Base-by-base conservation (phyloP, 2,797 vertebrate species). In the Pempheris klunzingeri region DNA sequence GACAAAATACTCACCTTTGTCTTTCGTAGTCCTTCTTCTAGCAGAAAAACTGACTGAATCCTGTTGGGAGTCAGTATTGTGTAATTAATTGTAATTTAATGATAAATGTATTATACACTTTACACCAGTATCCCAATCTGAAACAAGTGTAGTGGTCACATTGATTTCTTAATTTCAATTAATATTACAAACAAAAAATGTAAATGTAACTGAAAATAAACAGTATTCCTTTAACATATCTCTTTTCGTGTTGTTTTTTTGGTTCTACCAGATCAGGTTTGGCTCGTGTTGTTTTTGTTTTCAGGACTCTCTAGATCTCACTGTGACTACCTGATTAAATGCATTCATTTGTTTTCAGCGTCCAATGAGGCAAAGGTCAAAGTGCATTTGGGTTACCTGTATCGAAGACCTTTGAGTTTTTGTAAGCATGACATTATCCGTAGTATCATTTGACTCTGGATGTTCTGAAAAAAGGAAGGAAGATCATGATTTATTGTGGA, bases 1-100 rank as follows among this genome's bases (percentile, higher is more conserved):
- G 15, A 44, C 28, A 57, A 11, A 66, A 15, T 26, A 44, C 62
- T 59, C n/a, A 93, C 92, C 88, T 86, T 92, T 92, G 0, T 83
- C 82, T 22, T 1, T 0, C 11, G 26, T 17, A n/a, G 59, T 90
- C 63, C 85, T 49, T 60, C 0, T 43, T 75, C 18, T 7, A 14
- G 22, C 5, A 32, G 55, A 10, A 20, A 10, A 34, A 26, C 1
- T 36, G 18, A 15, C 50, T 13, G 43, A 9, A 4, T 15, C 49
- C 81, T 90, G 72, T 1, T 55, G 20, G 0, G 0, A 69, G 49
- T 86, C 5, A 70, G 30, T 28, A 50, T 2, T 58, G 22, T 24
- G 8, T 24, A 36, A 69, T 43, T 50, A 22, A 30, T 50, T 58
- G 38, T 41, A 47, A 26, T 61, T 7, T 1, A 18, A n/a, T 46